phyloP scores from a whole-genome alignment of 2,888 invertebrate genomes.

The Podabrus alpinus region DNA sequence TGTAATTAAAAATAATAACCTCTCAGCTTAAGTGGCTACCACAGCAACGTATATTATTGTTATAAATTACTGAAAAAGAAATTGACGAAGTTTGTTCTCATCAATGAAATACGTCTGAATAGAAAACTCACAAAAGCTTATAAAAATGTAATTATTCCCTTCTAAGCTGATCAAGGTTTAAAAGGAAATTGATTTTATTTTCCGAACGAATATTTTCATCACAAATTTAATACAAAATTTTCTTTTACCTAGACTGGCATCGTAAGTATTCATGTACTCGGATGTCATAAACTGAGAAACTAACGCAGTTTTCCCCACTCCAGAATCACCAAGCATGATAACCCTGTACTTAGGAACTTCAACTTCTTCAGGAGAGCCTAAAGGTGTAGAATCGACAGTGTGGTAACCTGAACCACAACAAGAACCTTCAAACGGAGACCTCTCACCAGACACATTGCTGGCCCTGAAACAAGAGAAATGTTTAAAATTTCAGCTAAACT shows the following conservation, averaged over 20 bases:
- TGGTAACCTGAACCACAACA: slow-evolving; percentile 82
- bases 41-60: no score
- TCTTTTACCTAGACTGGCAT: slow-evolving; percentile 81
- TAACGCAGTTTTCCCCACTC: slow-evolving; percentile 88
- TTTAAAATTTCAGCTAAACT: not conserved
- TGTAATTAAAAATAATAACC: no score
- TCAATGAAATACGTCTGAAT: no score
- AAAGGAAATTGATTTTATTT: not conserved
- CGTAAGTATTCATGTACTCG: slow-evolving; percentile 94
- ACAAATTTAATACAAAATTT: not conserved
- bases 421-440: slow-evolving; percentile 85
- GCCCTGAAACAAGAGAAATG: slow-evolving; percentile 60
- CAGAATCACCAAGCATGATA: slow-evolving; percentile 80
- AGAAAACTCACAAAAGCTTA: not conserved
- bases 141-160: not conserved
- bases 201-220: not conserved
- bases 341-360: slow-evolving; percentile 79
- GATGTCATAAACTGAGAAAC: slow-evolving; percentile 94
- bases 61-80: not conserved
- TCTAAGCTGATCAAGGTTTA: not conserved
- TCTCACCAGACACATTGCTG: slow-evolving; percentile 68
- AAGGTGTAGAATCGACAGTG: slow-evolving; percentile 76
- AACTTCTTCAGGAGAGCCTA: slow-evolving; percentile 73
- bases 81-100: not conserved
- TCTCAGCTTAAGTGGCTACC: no score